phyloP scores from a whole-genome alignment of 2,797 vertebrate genomes.

The Parauchenoglanis ngamensis region DNA sequence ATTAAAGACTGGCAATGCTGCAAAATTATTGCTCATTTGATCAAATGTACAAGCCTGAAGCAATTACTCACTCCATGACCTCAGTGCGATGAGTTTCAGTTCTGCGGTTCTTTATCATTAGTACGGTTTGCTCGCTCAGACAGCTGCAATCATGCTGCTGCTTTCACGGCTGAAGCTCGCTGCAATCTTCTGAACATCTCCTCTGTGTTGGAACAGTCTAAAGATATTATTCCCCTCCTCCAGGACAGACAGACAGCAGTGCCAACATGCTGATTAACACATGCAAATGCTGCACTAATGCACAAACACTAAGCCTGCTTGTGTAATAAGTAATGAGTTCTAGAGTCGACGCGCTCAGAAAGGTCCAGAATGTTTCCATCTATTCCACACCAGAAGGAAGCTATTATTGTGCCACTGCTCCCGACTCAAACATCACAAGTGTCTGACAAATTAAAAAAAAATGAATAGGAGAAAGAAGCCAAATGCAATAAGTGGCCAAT shows the following conservation, averaged over 20 bases:
- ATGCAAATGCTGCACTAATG: constrained; percentile 35
- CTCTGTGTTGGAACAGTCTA: neutral
- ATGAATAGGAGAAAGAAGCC: neutral
- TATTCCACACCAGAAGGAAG: neutral
- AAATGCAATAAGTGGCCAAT: constrained; percentile 3
- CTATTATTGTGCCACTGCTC: neutral
- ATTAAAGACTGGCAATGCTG: neutral
- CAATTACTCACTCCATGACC: neutral
- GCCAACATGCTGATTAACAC: constrained; percentile 43
- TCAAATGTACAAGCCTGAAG: neutral
- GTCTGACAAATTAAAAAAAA: neutral
- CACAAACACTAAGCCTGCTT: neutral
- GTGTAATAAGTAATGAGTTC: neutral
- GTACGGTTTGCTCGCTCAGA: neutral
- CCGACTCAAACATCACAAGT: constrained; percentile 5
- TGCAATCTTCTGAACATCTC: neutral
- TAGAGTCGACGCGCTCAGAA: neutral
- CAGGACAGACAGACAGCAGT: neutral
- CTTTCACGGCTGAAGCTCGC: neutral
- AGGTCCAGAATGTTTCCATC: neutral
- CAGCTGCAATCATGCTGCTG: neutral
- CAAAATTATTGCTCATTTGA: neutral
- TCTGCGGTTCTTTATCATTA: neutral
- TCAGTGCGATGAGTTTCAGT: neutral
- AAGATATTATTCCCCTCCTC: neutral